phyloP scores from a whole-genome alignment of 2,113 vertebrate species.

The Gadus macrocephalus region DNA sequence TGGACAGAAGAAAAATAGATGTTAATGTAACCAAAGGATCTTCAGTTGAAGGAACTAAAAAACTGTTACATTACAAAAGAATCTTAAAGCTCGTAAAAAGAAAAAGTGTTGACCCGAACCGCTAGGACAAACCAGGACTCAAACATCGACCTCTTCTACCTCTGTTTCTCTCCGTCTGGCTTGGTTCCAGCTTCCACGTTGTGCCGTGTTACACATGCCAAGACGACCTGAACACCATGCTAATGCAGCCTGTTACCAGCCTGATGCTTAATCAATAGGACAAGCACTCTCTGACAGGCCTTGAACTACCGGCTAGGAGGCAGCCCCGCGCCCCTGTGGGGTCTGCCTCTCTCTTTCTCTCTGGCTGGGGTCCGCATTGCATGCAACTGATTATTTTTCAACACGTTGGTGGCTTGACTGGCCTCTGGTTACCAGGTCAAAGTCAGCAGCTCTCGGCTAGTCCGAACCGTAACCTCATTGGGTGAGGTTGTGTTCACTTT shows the following conservation, averaged over 20 bases:
- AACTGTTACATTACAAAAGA: neutral
- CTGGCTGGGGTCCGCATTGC: too few relatives aligned
- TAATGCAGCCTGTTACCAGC: conserved; percentile 41
- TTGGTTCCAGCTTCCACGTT: conserved; percentile 1
- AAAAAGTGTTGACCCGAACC: conserved; percentile 33
- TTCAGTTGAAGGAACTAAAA: too few relatives aligned
- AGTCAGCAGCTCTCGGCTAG: too few relatives aligned
- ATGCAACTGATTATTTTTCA: too few relatives aligned
- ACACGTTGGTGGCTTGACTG: too few relatives aligned
- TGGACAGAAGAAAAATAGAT: too few relatives aligned
- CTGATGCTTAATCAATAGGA: conserved; percentile 65
- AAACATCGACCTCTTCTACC: conserved; percentile 31
- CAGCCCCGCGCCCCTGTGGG: neutral
- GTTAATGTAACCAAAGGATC: too few relatives aligned
- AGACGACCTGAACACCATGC: conserved; percentile 25
- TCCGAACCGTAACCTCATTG: too few relatives aligned
- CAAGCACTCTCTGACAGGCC: conserved; percentile 56
- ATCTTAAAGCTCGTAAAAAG: conserved; percentile 10
- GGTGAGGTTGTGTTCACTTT: too few relatives aligned
- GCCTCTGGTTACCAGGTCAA: too few relatives aligned
- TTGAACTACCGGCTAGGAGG: conserved; percentile 40
- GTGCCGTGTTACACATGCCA: conserved; percentile 14
- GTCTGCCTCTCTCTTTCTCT: too few relatives aligned
- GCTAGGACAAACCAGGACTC: conserved; percentile 46
- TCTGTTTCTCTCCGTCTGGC: conserved; percentile 20